Percentiles rank a stretch among this genome's conserved stretches.
Evolutionary conservation across 2,113 vertebrate species (phyloP).

Genomic region (Crypturellus undulatus): DNA sequence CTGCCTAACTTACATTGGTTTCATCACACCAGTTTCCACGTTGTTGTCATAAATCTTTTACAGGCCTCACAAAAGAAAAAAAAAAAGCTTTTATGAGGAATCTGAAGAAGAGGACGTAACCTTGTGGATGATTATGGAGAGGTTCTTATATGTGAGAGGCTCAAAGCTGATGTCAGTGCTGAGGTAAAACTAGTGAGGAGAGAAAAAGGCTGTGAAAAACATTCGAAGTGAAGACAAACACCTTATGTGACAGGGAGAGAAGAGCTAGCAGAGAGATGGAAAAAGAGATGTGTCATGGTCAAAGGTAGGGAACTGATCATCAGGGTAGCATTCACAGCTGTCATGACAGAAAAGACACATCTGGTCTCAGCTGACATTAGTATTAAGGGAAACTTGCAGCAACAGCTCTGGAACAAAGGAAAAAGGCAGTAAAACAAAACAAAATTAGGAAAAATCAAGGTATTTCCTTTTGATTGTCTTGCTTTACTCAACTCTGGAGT

Average conservation of each 20-base stretch:
- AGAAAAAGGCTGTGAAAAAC: background rate
- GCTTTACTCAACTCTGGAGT: background rate
- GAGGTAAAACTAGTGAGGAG: background rate
- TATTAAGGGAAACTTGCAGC: background rate
- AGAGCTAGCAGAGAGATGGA: accelerated
- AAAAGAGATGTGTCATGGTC: background rate
- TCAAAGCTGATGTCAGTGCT: background rate
- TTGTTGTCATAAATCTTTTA: background rate
- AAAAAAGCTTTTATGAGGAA: background rate
- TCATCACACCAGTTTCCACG: background rate
- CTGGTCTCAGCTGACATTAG: background rate
- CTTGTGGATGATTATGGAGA: background rate
- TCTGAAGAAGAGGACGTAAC: background rate
- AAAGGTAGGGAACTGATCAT: background rate
- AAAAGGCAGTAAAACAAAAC: background rate
- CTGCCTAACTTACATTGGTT: background rate
- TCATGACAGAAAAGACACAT: background rate
- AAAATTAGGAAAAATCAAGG: background rate
- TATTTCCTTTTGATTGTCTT: constrained; percentile 13
- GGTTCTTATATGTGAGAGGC: background rate
- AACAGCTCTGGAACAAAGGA: background rate
- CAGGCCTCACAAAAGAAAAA: background rate
- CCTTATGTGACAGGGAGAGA: background rate
- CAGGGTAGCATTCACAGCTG: background rate
- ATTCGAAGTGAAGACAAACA: background rate